Evolutionary conservation across 1,140 invertebrate genomes (phyloP).

Genomic region (Sesamia nonagrioides): DNA sequence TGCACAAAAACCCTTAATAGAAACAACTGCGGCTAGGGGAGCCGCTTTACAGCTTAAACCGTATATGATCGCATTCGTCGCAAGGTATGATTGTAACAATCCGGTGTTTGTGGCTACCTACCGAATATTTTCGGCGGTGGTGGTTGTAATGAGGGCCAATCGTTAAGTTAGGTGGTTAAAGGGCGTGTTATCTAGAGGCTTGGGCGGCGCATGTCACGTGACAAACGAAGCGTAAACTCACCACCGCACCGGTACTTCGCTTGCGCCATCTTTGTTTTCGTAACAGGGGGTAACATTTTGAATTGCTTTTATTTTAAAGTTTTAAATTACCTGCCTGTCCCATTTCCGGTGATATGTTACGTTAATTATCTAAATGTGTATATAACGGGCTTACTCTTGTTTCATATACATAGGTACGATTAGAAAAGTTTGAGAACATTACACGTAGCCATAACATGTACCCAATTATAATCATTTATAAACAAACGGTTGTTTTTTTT

Average conservation of each 20-base stretch:
- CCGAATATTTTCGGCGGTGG: constrained; percentile 60
- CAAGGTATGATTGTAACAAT: constrained; percentile 55
- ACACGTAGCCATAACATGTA: not conserved
- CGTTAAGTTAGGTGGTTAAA: constrained; percentile 61
- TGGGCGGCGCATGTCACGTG: constrained; percentile 70
- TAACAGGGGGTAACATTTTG: constrained; percentile 62
- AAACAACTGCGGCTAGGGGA: constrained; percentile 65
- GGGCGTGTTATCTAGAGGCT: constrained; percentile 67
- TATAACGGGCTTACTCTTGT: not conserved
- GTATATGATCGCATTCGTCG: constrained; percentile 70
- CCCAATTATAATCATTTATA: not conserved
- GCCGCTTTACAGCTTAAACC: constrained; percentile 62
- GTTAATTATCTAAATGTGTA: not conserved
- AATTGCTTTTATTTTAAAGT: constrained; percentile 48
- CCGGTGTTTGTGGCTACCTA: constrained; percentile 48
- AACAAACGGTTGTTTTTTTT: constrained; percentile 8
- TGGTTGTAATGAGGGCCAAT: constrained; percentile 65
- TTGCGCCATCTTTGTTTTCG: constrained; percentile 73
- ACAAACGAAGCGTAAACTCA: constrained; percentile 66
- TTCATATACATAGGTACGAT: not conserved
- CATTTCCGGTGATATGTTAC: constrained; percentile 36
- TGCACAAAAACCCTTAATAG: constrained; percentile 78
- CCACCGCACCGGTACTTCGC: constrained; percentile 60
- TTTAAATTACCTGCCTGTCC: constrained; percentile 29
- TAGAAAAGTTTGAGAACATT: not conserved